Base-by-base conservation (phyloP, 37 sponge, comb jelly and placozoan genomes). In the Dysidea cf. avara region DNA sequence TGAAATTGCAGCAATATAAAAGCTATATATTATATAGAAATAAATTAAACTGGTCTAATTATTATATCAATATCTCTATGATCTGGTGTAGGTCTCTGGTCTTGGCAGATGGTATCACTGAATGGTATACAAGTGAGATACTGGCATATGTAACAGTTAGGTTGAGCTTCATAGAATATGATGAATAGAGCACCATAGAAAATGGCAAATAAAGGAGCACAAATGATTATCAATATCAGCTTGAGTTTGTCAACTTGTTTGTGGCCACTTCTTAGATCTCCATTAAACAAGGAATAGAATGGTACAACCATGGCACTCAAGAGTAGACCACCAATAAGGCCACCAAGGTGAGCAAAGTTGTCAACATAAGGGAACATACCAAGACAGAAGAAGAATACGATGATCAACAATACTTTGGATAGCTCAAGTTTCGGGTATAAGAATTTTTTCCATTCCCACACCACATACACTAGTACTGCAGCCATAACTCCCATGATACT, bases 81-180 rank as follows among this genome's bases (percentile, higher is more conserved):
- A 16, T 65, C 48, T 46, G 68, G 72, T 34, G 34, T 68, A 16
- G 39, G 78, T 34, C 78, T 53, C 7, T 69, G 69, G 62, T 83
- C 64, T 21, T 61, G 61, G 50, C 92, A 91, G 37, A 90, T 47
- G 28, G 86, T 85, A 62, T 56, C 51, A 4, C 89, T 91, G 80
- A 91, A 91, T n/a, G 96, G 96, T 40, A 87, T 84, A 26, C 96
- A 96, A 69, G 77, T 96, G 57, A 90, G 48, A 70, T 76, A 96
- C 2, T 46, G 52, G 58, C 90, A 88, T 40, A 78, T 75, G 17
- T 73, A 57, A 72, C 89, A 91, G 29, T 70, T 80, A 9, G 80
- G 72, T 58, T 87, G 93, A 11, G 54, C 82, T 28, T 61, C 76
- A 43, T 86, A 87, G 56, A 87, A 87, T 56, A 87, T 53, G 16